A percentile compares a stretch with the other conserved stretches of the same genome.
phyloP scores from a whole-genome alignment of 2,113 vertebrate species.

The Gadus chalcogrammus region DNA sequence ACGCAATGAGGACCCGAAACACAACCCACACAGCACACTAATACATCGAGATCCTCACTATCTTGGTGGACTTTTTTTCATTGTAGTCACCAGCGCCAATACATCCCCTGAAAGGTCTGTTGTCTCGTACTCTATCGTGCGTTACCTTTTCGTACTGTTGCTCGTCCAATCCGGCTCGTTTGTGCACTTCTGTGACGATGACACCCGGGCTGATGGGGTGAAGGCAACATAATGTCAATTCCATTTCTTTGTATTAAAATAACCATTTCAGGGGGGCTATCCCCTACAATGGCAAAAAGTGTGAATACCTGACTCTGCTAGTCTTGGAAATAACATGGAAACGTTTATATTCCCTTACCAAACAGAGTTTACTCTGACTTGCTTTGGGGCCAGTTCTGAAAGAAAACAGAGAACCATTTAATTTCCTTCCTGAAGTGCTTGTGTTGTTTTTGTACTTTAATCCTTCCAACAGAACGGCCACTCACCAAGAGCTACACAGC shows the following conservation, averaged over 20 bases:
- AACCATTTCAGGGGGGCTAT: too few relatives aligned
- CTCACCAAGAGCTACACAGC: constrained; percentile 76
- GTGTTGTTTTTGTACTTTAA: neutral
- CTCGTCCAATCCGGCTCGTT: constrained; percentile 73
- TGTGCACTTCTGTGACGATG: constrained; percentile 77
- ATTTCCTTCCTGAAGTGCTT: neutral
- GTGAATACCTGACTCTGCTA: neutral
- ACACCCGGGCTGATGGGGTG: constrained; percentile 69
- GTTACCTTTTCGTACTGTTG: constrained; percentile 73
- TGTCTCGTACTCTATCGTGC: too few relatives aligned
- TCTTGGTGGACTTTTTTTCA: too few relatives aligned
- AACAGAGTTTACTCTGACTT: constrained; percentile 79
- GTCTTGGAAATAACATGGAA: neutral
- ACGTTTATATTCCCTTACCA: constrained; percentile 58
- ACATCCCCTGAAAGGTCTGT: too few relatives aligned
- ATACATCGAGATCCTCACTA: too few relatives aligned
- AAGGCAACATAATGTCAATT: neutral
- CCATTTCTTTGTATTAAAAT: too few relatives aligned
- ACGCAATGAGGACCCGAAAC: neutral
- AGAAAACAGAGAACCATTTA: constrained; percentile 17
- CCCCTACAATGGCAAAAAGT: too few relatives aligned
- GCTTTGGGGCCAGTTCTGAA: constrained; percentile 75
- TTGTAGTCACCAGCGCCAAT: too few relatives aligned
- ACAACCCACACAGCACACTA: neutral
- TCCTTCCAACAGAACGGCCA: neutral